A percentile compares a stretch with the other conserved stretches of the same genome.
Conservation (phyloP, 2,113 vertebrate genomes). For the Bombycilla garrulus region DNA sequence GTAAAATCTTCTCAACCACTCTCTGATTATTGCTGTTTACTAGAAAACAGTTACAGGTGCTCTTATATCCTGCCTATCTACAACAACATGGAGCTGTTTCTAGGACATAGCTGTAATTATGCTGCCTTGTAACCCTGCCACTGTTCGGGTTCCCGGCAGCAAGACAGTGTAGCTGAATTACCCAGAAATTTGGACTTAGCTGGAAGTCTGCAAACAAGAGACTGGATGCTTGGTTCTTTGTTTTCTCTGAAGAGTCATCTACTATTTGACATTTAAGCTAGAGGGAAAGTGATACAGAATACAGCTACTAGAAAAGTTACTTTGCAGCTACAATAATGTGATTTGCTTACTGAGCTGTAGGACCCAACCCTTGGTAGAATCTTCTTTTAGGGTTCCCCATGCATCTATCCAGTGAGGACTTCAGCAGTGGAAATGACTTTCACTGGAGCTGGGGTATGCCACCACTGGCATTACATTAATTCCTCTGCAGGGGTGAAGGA, state of each 20-base stretch:
- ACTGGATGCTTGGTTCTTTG: not conserved
- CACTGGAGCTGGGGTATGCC: not conserved
- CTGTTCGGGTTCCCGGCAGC: not conserved
- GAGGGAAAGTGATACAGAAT: not conserved
- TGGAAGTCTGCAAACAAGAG: not conserved
- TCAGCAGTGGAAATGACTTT: not conserved
- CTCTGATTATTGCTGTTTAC: not conserved
- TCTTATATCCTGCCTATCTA: not conserved
- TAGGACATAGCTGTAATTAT: not conserved
- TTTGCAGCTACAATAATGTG: not conserved
- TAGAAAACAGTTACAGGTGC: not conserved
- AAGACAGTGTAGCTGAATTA: not conserved
- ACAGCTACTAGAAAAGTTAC: not conserved
- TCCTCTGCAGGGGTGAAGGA: not conserved
- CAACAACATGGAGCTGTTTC: not conserved
- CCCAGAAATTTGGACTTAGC: not conserved
- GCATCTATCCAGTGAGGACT: not conserved
- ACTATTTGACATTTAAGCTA: not conserved
- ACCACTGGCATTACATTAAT: not conserved
- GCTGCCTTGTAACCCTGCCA: not conserved
- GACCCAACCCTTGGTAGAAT: fast-evolving
- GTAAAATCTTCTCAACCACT: not conserved
- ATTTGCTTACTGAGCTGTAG: not conserved
- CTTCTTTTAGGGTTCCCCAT: not conserved
- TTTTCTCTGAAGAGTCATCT: not conserved